Evolutionary conservation across 2,797 vertebrate genomes (phyloP).

Genomic region (Sebastes steindachneri): DNA sequence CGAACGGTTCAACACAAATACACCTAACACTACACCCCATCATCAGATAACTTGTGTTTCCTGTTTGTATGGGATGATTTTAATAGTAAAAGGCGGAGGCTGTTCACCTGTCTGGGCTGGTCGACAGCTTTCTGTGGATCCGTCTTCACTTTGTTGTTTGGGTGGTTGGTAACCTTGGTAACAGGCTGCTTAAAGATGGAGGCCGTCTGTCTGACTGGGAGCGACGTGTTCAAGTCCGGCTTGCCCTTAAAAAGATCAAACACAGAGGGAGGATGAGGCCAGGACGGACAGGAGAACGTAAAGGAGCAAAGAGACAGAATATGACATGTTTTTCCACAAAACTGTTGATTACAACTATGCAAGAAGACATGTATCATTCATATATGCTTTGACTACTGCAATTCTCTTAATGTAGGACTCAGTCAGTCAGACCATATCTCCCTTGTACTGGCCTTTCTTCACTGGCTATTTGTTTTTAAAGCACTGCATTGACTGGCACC

Average conservation of each 20-base stretch:
- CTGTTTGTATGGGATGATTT: neutral
- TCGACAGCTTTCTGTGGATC: slow-evolving; percentile 98
- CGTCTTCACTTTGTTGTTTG: slow-evolving; percentile 98
- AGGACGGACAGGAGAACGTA: neutral
- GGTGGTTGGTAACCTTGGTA: slow-evolving; percentile 99
- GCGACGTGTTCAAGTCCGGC: slow-evolving; percentile 95
- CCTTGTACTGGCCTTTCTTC: no score
- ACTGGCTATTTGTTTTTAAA: no score
- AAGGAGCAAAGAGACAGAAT: neutral
- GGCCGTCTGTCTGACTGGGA: slow-evolving; percentile 96
- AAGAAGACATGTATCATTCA: neutral
- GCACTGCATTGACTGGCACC: no score
- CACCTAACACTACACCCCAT: neutral
- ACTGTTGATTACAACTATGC: neutral
- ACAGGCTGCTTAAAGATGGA: slow-evolving; percentile 99
- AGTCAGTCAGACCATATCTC: no score
- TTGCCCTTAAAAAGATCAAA: slow-evolving; percentile 86
- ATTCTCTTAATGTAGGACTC: no score
- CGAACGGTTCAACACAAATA: no score
- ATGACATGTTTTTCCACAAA: neutral
- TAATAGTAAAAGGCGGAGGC: neutral
- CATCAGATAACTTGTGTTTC: neutral
- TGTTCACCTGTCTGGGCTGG: slow-evolving; percentile 93
- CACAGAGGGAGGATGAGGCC: neutral
- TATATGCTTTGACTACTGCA: neutral